Base-by-base conservation (phyloP, 1,140 invertebrate species). In the Hermetia illucens region DNA sequence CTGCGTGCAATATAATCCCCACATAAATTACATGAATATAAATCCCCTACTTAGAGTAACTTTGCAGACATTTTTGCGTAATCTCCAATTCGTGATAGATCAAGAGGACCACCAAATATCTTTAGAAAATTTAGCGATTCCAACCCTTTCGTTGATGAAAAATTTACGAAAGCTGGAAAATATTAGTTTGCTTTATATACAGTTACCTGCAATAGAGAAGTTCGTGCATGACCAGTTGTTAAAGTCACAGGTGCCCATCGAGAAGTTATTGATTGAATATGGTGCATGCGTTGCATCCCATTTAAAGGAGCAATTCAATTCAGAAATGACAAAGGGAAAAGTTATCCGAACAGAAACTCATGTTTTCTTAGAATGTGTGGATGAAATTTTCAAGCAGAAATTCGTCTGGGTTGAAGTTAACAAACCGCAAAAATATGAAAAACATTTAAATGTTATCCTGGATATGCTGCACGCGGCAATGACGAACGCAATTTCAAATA, bases 11-110 rank as follows among this genome's bases (percentile, higher is more conserved):
- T 49, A 55, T 50, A 53, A 56, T 29, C 53, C 58, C 13, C 58
- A 61, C 40, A 55, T 61, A 34, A 55, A 57, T 47, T 61, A 61
- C 42, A 55, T 61, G 51, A 54, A 58, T 35, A 36, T 47, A 42
- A 47, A 53, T 40, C 53, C 54, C 27, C 39, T 61, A 44, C 50
- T 51, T 24, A 55, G 51, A 29, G 50, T 52, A 21, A 43, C 55
- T 32, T 44, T 46, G 31, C 27, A 5, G 36, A 16, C 12, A 37
- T 16, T 27, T 37, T 37, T 3, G 12, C 18, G 4, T 10, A 19
- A 3, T 29, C 8, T 16, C n/a, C 9, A 17, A 37, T n/a, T n/a
- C n/a, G n/a, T n/a, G n/a, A n/a, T n/a, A n/a, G n/a, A n/a, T n/a
- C n/a, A n/a, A n/a, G n/a, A n/a, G n/a, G n/a, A n/a, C n/a, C n/a